Evolutionary conservation across 2,888 invertebrate genomes (phyloP), one percentile per base, ranked within the genome.

Genomic region (Drosophila dives): DNA sequence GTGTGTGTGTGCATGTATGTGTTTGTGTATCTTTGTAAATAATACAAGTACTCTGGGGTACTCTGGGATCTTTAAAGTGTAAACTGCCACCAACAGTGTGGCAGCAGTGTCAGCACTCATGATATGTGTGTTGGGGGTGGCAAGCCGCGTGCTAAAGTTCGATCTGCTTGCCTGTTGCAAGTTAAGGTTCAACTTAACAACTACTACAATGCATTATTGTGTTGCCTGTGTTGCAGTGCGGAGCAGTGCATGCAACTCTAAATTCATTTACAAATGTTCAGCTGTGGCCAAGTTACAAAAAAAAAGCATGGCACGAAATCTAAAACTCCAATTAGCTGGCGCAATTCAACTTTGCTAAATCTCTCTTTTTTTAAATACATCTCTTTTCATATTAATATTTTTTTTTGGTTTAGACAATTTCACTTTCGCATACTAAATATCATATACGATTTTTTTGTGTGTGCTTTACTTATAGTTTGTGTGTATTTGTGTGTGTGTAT

Each of bases 261-360:
- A 85, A 76, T 85, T 85, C 78, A 87, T 85, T 75, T 85, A 85
- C 84, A 85, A 85, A 85, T 84, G 59, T 80, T 82, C 82, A 83
- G 84, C 83, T 83, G 68, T 67, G 67, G 73, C 80, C 86, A 77
- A 64, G 60, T 33, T 66, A 66, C 69, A 61, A 77, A 54, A 23
- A 23, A 26, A 54, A 66, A 69, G 40, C 56, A 58, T 77, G 77
- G 65, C 77, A 42, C 74, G 63, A 75, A 55, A 72, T 77, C 67
- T 67, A 74, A 72, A 65, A 73, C 73, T 76, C 63, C 67, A 81
- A 83, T 71, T 64, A 38, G 33, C 59, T 64, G 58, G 65, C 73
- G 65, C 63, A 71, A 70, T 60, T 67, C 33, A 26, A 38, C 38
- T 55, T 40, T 55, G 38, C n/a, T 29, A n/a, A 55, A 29, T 56